Percentiles rank a stretch among this genome's conserved stretches.
These are phyloP conservation scores for Numenius phaeopus DNA, from an alignment of 2,797 vertebrate genomes.

Conservation along the genomic window DNA sequence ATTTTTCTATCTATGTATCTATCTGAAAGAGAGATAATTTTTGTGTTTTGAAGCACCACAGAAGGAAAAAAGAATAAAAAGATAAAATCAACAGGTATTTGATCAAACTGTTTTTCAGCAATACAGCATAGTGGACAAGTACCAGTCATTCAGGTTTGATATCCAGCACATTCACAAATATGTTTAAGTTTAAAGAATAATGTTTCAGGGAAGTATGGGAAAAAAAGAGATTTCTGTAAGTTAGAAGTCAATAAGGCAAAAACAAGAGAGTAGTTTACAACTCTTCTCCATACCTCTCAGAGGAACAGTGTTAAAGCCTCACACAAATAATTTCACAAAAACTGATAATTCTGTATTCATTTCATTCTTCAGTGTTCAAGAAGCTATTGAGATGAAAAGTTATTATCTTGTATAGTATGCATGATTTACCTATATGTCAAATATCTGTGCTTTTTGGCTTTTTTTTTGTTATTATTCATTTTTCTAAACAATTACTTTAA, in stretches of 20 bases:
- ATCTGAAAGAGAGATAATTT: background rate
- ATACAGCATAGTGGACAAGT: background rate
- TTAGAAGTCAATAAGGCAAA: background rate
- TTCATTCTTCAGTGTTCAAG: background rate
- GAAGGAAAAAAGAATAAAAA: background rate
- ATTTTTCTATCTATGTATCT: background rate
- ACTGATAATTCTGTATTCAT: background rate
- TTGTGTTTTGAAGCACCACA: background rate
- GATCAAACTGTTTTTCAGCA: background rate
- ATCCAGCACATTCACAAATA: background rate
- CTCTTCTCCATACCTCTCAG: background rate
- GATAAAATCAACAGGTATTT: background rate
- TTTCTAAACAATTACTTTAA: conserved; percentile 49
- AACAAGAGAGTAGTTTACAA: background rate
- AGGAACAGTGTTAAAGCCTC: background rate
- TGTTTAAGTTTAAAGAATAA: background rate
- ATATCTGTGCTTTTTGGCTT: background rate
- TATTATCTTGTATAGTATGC: background rate
- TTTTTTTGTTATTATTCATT: background rate
- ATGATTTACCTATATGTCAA: conserved; percentile 13
- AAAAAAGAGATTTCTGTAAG: background rate
- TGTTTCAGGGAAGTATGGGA: background rate
- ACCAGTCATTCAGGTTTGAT: background rate
- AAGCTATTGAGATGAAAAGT: background rate
- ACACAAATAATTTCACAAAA: background rate